Evolutionary conservation across 1,140 invertebrate species (phyloP).

Genomic region (Leptinotarsa lineolata): DNA sequence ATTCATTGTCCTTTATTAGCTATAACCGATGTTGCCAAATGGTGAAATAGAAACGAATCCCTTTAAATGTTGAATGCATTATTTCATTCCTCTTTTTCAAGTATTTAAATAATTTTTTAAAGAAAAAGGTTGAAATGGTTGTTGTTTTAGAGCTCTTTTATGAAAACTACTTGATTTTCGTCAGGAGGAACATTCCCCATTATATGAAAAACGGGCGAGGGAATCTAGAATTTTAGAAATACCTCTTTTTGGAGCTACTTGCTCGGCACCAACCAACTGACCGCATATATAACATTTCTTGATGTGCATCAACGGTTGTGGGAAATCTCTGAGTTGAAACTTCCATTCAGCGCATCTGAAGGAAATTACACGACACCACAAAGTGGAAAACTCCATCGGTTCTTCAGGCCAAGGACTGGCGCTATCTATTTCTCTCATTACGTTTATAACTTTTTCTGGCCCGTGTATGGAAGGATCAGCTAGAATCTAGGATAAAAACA

Average conservation of each 20-base stretch:
- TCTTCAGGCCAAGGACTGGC: constrained; percentile 92
- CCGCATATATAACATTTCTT: constrained; percentile 86
- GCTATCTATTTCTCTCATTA: constrained; percentile 80
- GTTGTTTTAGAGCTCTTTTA: too few species aligned
- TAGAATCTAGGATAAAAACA: constrained; percentile 50
- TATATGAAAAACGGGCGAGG: too few species aligned
- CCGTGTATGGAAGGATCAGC: constrained; percentile 86
- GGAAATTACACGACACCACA: constrained; percentile 89
- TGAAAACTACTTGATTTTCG: too few species aligned
- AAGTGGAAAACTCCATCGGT: constrained; percentile 84
- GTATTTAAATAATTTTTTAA: too few species aligned
- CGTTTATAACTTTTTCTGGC: constrained; percentile 72
- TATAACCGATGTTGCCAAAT: too few species aligned
- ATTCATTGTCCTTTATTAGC: too few species aligned
- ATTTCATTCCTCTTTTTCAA: too few species aligned
- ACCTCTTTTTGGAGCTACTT: constrained; percentile 78
- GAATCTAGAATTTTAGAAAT: constrained; percentile 21
- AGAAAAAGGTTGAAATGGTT: too few species aligned
- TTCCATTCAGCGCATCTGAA: constrained; percentile 83
- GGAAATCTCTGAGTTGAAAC: constrained; percentile 93
- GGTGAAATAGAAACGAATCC: too few species aligned
- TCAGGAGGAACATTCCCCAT: too few species aligned
- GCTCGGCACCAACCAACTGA: constrained; percentile 86
- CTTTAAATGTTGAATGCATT: too few species aligned
- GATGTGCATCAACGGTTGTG: constrained; percentile 86